Evolutionary conservation across 2,888 invertebrate species (phyloP), one percentile per base, ranked within the genome.

Genomic region (Cremastobaeus sp.): DNA sequence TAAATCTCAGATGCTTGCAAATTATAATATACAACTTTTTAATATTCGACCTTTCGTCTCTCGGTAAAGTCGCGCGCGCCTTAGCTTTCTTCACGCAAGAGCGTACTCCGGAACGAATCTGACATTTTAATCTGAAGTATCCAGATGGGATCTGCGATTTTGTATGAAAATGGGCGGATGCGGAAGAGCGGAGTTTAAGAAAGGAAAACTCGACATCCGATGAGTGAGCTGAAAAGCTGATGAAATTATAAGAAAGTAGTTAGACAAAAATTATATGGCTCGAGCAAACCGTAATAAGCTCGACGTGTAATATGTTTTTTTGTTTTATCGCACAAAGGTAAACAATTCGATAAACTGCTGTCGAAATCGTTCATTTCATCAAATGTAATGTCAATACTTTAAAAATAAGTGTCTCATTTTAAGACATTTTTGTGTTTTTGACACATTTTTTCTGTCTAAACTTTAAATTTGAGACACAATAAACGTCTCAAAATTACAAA

Each of bases 91-190:
- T 77, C 76, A 72, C 76, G 76, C 73, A 72, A 78, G 79, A 80
- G 74, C 77, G 74, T 70, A 65, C 73, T 62, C 74, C 73, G 57
- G 73, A 77, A 78, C 80, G 78, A 82, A 83, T 83, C 83, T 85
- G 85, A 86, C 85, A 79, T 85, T 85, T 86, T 84, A 85, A 86
- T 86, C 84, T 86, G 81, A 82, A 85, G 83, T 81, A 85, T 84
- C 84, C 84, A 84, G 84, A 86, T 86, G 84, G 82, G 84, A 82
- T 85, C 82, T 77, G 76, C 76, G 82, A 83, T 84, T 84, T 80
- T 78, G 74, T 77, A 81, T 78, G 78, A 74, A 79, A 74, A 69
- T 60, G 69, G 72, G 43, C 68, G 59, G 62, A 62, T 37, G 71
- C 59, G 52, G 57, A 74, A 73, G 74, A 73, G 62, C 20, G 35